Conservation (phyloP, 2,797 vertebrate species). For the Danio jaintianensis region DNA sequence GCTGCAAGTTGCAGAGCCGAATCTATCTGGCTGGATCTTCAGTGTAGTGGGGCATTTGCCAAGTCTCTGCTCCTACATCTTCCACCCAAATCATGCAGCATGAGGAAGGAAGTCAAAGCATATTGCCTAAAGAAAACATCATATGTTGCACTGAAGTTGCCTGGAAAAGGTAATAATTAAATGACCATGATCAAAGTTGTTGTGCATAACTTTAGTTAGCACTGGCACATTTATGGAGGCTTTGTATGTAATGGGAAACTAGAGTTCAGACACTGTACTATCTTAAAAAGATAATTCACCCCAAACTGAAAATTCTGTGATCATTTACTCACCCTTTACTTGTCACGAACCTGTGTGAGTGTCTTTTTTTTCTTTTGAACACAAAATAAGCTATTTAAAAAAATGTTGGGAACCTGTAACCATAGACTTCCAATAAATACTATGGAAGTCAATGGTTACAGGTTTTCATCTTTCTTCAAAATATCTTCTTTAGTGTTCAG, state of each 20-base stretch:
- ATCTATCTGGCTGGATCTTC: not conserved
- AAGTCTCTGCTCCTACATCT: constrained; percentile 3
- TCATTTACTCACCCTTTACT: no score
- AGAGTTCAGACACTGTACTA: not conserved
- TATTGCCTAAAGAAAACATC: not conserved
- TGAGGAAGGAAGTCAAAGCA: not conserved
- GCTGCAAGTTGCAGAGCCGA: not conserved
- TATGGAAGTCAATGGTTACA: no score
- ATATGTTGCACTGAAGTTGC: not conserved
- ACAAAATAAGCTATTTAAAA: no score
- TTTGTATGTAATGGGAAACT: not conserved
- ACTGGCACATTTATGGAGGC: not conserved
- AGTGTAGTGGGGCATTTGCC: constrained; percentile 3
- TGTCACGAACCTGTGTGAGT: no score
- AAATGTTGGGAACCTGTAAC: no score
- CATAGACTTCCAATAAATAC: no score
- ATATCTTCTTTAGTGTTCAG: no score
- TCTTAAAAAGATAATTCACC: not conserved
- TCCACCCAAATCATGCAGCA: constrained; percentile 11
- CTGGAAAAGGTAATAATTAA: not conserved
- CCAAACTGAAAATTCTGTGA: no score
- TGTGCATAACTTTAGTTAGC: not conserved
- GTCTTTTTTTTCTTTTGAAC: no score
- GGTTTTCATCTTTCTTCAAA: no score
- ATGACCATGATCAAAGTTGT: not conserved